Base-by-base conservation (phyloP, 2,888 invertebrate genomes). In the Polymixis lichenea region DNA sequence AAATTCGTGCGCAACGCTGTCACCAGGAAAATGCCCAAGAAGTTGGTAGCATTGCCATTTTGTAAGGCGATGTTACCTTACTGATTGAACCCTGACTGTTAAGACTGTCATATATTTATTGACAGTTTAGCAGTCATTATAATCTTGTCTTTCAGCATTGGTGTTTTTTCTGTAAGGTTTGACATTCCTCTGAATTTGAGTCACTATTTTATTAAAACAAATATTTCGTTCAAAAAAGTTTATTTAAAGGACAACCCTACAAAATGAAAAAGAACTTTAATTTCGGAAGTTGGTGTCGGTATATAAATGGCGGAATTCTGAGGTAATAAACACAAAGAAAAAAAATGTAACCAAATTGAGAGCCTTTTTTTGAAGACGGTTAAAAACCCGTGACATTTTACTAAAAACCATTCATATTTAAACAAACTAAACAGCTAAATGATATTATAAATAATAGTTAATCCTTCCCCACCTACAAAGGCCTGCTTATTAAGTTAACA, bases 381-480 rank as follows among this genome's bases (percentile, higher is more conserved):
- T 32, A 32, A 32, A 46, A 72, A 28, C 55, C 28, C 1, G 19
- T 46, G 7, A 46, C n/a, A 8, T 3, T 22, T 51, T 17, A 3
- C n/a, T 28, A 43, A 51, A 56, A 43, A 17, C 6, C 15, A 7
- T 56, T n/a, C 17, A 8, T 28, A 62, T 62, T n/a, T 2, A 1
- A 61, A 28, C 25, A 32, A 51, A 46, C 6, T 15, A 60, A 56
- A 76, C n/a, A 32, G 17, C 38, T 15, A 25, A 61, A 56, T 43
- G n/a, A 28, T 53, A 55, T 77, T 56, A 25, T 56, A 32, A 53
- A 58, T 58, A 53, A 51, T 32, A 64, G 11, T 25, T 72, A 78
- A 74, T 60, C 46, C n/a, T 32, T 71, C 43, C 2, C 2, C 58
- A 49, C 15, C 46, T 22, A 75, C 46, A 75, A 53, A 78, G 32